Evolutionary conservation across 2,797 vertebrate species (phyloP).

Genomic region (Rhinella marina): DNA sequence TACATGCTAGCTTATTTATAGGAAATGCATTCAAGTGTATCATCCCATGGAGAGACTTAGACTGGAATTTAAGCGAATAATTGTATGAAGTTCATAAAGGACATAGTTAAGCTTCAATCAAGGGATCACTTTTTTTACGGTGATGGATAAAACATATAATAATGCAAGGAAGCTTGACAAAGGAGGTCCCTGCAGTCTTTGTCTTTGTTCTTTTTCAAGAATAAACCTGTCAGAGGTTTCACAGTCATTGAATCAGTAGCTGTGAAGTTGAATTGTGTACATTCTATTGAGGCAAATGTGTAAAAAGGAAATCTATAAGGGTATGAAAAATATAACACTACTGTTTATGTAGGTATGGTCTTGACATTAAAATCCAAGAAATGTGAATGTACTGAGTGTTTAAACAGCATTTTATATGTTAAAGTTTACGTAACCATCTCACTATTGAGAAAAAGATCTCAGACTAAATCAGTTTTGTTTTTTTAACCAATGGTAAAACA

Average conservation of each 20-base stretch:
- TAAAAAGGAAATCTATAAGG: constrained; percentile 13
- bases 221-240: constrained; percentile 47
- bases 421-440: not conserved
- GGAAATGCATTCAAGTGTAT: constrained; percentile 56
- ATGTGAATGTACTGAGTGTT: not conserved
- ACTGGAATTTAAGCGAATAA: constrained; percentile 54
- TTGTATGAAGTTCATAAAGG: constrained; percentile 43
- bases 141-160: constrained; percentile 43
- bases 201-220: constrained; percentile 49
- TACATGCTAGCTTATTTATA: constrained; percentile 53
- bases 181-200: constrained; percentile 27
- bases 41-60: constrained; percentile 60
- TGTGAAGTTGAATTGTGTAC: constrained; percentile 30
- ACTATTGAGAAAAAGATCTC: not conserved
- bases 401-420: not conserved
- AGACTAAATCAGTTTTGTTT: not conserved
- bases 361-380: not conserved
- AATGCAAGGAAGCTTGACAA: constrained; percentile 44
- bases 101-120: constrained; percentile 50
- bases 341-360: not conserved
- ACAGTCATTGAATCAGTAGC: constrained; percentile 18
- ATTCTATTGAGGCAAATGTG: constrained; percentile 7
- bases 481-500: not conserved
- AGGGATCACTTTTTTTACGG: constrained; percentile 54
- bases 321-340: not conserved